Conservation (phyloP, 2,113 vertebrate genomes). For the Cyrtonyx montezumae region DNA sequence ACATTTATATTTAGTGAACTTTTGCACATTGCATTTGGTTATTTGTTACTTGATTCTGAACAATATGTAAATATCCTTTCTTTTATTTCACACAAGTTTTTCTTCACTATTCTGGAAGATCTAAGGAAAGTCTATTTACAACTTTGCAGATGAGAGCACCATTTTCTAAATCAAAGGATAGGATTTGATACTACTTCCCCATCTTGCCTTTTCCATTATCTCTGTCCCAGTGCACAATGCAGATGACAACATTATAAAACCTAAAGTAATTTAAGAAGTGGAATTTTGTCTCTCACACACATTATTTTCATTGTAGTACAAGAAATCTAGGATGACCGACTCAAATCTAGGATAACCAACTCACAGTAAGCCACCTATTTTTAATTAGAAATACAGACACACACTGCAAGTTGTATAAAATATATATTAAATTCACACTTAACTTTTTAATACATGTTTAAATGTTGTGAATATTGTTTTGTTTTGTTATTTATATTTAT, state of each 20-base stretch:
- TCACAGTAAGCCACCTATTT: not conserved
- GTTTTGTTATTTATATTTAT: not conserved
- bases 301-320: not conserved
- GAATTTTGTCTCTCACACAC: not conserved
- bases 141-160: not conserved
- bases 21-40: not conserved
- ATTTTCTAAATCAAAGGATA: not conserved
- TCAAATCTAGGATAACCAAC: not conserved
- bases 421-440: not conserved
- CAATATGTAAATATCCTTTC: not conserved
- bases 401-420: not conserved
- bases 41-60: not conserved
- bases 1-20: not conserved
- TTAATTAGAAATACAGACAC: not conserved
- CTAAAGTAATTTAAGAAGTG: not conserved
- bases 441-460: not conserved
- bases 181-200: not conserved
- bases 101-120: not conserved
- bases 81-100: not conserved
- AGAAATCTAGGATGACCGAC: not conserved
- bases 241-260: not conserved
- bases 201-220: not conserved
- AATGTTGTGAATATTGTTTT: not conserved
- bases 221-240: not conserved
- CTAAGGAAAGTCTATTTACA: not conserved